A percentile compares a stretch with the other conserved stretches of the same genome.
phyloP scores from a whole-genome alignment of 1,140 invertebrate species.

The Caenorhabditis brenneri region DNA sequence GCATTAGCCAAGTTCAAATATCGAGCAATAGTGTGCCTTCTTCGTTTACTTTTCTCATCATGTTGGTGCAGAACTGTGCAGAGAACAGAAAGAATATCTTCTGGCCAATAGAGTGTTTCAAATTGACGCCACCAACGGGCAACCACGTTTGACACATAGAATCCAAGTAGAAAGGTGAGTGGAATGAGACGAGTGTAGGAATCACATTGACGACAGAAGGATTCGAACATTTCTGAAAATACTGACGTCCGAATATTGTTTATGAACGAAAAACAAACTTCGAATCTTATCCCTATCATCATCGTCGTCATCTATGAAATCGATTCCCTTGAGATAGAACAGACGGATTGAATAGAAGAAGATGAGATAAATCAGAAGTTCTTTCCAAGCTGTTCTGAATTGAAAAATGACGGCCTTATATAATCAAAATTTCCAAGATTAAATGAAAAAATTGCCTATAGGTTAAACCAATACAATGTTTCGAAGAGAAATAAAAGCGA shows the following conservation, averaged over 20 bases:
- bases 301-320: conserved; percentile 44
- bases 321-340: conserved; percentile 30
- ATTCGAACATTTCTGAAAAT: conserved; percentile 40
- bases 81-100: conserved; percentile 47
- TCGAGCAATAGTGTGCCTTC: conserved; percentile 45
- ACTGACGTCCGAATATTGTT: no score
- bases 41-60: conserved; percentile 44
- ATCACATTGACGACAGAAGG: conserved; percentile 52
- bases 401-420: not conserved
- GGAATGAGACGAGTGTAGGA: conserved; percentile 56
- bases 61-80: conserved; percentile 42
- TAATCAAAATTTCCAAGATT: no score
- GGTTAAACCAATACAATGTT: no score
- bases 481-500: not conserved
- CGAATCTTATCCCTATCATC: conserved; percentile 14
- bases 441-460: no score
- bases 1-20: conserved; percentile 48
- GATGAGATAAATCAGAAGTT: conserved; percentile 46
- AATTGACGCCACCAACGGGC: conserved; percentile 65
- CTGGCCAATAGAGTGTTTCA: conserved; percentile 56
- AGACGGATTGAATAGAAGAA: conserved; percentile 44
- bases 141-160: conserved; percentile 64
- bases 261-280: not conserved
- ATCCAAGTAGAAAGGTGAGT: conserved; percentile 63
- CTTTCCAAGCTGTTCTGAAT: conserved; percentile 34